Conservation (phyloP, 2,888 invertebrate species). For the Anoplius nigerrimus region DNA sequence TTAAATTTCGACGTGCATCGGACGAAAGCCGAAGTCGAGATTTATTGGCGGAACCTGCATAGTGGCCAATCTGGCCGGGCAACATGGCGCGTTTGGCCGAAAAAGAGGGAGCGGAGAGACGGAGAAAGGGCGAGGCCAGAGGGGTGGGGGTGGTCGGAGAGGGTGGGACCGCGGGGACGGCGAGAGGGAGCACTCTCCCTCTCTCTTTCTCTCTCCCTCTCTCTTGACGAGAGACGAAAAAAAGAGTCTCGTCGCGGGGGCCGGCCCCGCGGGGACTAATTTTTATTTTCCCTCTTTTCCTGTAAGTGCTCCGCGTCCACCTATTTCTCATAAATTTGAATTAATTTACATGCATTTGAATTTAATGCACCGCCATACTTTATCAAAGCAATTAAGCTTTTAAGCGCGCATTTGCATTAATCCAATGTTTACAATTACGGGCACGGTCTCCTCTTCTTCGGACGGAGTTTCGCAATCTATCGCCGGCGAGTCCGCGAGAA, state of each 20-base stretch:
- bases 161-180: constrained; percentile 11
- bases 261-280: constrained; percentile 72
- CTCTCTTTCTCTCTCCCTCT: too few species aligned
- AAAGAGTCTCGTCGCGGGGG: constrained; percentile 69
- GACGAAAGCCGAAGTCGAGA: constrained; percentile 51
- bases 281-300: constrained; percentile 73
- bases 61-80: constrained; percentile 56
- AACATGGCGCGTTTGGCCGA: constrained; percentile 59
- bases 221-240: constrained; percentile 48
- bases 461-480: constrained; percentile 3
- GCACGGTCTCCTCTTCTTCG: constrained; percentile 45
- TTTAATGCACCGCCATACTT: constrained; percentile 74
- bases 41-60: constrained; percentile 56
- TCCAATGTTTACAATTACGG: constrained; percentile 76
- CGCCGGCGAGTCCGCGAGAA: too few species aligned
- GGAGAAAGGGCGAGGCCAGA: constrained; percentile 24
- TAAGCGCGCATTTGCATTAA: constrained; percentile 76
- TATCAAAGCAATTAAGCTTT: constrained; percentile 76
- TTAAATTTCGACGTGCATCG: constrained; percentile 59
- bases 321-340: constrained; percentile 76
- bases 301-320: constrained; percentile 74
- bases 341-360: constrained; percentile 76
- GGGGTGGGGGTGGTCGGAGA: constrained; percentile 3
- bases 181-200: constrained; percentile 30
- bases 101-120: constrained; percentile 40